Evolutionary conservation across 2,113 vertebrate genomes (phyloP), one percentile per base, ranked within the genome.

Genomic region (Lagopus leucura): DNA sequence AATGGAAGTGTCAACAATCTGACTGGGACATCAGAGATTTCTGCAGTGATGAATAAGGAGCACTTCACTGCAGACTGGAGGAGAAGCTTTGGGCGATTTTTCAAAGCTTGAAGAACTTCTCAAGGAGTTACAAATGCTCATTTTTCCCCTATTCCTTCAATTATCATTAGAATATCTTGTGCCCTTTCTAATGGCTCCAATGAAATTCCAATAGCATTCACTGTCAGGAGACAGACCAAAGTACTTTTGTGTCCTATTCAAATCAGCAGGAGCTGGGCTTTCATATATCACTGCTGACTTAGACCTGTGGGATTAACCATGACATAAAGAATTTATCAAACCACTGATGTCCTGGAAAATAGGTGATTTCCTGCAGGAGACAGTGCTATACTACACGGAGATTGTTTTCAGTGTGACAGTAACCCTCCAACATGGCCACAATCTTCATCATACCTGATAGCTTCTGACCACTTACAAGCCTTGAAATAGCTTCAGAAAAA

Each of bases 41-140:
- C 5, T 43, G 64, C 32, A 9, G 1, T n/a, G 65, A 81, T 69
- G 60, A 69, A 57, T 40, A 91, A 65, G 69, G 77, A 84, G 30
- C 36, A 25, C 61, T n/a, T 24, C 70, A 14, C 45, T 34, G 78
- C 40, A 87, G 82, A 43, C 70, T 27, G 19, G 43, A 40, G 65
- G 43, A 83, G 70, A 40, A 60, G 34, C 65, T 77, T 36, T 42
- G 60, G 74, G 36, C 22, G 60, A 80, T 73, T 93, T 89, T 83
- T 94, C 78, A 93, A 79, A 69, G 88, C 90, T 20, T 81, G 93
- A 65, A 88, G 81, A 80, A 80, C 64, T 80, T 92, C 76, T 77
- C 58, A 55, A 77, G 70, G 60, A 70, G 70, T 69, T 76, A 38
- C 52, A 65, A 84, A 80, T 1, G 13, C 40, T 81, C 54, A 24